Percentiles rank a stretch among this genome's conserved stretches.
These are phyloP conservation scores for Xyliphius kryptos DNA, from an alignment of 2,113 vertebrate species.

Conservation along the genomic window DNA sequence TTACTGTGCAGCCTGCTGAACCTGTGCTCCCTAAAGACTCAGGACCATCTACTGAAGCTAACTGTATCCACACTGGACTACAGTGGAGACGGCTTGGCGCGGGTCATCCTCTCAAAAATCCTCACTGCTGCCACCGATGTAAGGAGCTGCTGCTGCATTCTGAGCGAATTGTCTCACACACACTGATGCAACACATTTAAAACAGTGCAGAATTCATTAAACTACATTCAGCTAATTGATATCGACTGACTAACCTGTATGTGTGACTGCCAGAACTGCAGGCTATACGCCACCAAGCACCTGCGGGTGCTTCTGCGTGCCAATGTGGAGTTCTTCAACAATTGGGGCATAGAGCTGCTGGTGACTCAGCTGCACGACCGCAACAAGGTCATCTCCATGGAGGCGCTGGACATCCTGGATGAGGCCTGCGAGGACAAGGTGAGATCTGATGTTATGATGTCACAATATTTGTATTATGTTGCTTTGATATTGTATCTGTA, in stretches of 20 bases:
- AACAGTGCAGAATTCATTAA: no score
- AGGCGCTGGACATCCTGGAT: constrained; percentile 94
- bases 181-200: no score
- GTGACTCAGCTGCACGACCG: constrained; percentile 98
- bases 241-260: background rate
- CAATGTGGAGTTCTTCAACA: constrained; percentile 96
- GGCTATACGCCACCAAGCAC: constrained; percentile 93
- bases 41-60: constrained; percentile 91
- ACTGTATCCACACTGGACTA: constrained; percentile 95
- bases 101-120: constrained; percentile 96
- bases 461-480: no score
- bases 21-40: constrained; percentile 94
- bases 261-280: constrained; percentile 67
- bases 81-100: constrained; percentile 88
- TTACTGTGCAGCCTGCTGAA: constrained; percentile 79
- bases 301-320: constrained; percentile 89
- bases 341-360: constrained; percentile 95
- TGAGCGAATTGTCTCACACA: no score
- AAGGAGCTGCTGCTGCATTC: constrained; percentile 45
- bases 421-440: constrained; percentile 99
- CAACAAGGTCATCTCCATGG: constrained; percentile 89
- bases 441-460: constrained; percentile 18
- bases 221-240: no score
- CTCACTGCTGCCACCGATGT: constrained; percentile 93
- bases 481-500: no score